Conservation (phyloP, 1,140 invertebrate species). For the Heliconius melpomene region DNA sequence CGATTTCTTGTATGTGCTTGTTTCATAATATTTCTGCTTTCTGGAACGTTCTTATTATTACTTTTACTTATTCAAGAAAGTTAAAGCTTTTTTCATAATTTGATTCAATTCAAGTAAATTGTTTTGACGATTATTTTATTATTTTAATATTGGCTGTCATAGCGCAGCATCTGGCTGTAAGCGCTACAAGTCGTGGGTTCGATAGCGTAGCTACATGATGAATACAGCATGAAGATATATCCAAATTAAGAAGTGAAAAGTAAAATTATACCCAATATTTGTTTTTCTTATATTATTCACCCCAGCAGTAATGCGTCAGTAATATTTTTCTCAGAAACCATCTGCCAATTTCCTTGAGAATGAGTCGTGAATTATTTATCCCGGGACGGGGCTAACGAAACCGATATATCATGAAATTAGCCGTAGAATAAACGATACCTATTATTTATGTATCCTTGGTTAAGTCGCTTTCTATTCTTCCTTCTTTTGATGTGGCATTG, state of each 20-base stretch:
- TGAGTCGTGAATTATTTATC: slow-evolving; percentile 1
- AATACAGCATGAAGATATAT: too few relatives aligned
- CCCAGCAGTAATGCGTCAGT: background rate
- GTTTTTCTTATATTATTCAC: background rate
- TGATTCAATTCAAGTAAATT: too few relatives aligned
- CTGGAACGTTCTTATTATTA: background rate
- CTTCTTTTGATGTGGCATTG: background rate
- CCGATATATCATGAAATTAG: slow-evolving; percentile 9
- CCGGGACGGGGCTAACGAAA: background rate
- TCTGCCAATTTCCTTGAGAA: slow-evolving; percentile 6
- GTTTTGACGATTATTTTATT: too few relatives aligned
- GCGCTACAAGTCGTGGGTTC: too few relatives aligned
- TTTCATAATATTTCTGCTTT: background rate
- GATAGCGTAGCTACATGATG: too few relatives aligned
- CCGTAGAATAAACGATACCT: slow-evolving; percentile 8
- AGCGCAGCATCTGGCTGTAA: too few relatives aligned
- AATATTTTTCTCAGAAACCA: slow-evolving; percentile 10
- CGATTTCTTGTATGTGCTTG: background rate
- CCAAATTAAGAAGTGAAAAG: background rate
- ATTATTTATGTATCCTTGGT: slow-evolving; percentile 6
- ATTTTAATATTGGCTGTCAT: too few relatives aligned
- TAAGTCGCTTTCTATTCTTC: background rate
- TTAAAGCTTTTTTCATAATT: background rate
- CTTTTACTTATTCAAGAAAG: background rate
- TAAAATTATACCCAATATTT: background rate